Conservation (phyloP, 2,113 vertebrate species). For the Pteropus alecto region DNA sequence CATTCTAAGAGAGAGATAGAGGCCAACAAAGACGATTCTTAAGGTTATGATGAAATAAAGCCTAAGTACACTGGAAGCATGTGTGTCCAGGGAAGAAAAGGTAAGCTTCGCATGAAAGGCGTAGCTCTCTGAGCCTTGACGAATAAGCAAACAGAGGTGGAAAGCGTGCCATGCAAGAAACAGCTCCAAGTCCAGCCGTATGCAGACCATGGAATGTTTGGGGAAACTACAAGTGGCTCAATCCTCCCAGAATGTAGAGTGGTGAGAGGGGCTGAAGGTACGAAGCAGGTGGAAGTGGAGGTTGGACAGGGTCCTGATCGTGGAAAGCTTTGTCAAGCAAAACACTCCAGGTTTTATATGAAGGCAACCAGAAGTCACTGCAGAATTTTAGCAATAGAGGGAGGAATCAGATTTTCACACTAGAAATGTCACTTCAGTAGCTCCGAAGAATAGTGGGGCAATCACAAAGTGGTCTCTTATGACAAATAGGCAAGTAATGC, state of each 20-base stretch:
- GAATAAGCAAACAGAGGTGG: neutral
- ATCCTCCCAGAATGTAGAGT: neutral
- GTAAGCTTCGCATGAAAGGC: neutral
- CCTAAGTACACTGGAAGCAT: neutral
- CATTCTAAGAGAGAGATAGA: neutral
- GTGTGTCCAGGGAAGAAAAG: neutral
- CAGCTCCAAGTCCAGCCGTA: neutral
- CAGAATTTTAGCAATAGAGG: neutral
- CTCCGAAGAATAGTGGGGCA: neutral
- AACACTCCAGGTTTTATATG: neutral
- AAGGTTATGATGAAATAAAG: neutral
- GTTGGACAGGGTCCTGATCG: neutral
- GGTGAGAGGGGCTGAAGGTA: neutral
- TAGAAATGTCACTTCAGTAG: neutral
- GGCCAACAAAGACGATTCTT: neutral
- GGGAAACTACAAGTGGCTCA: neutral
- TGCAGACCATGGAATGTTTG: neutral
- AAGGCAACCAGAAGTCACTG: neutral
- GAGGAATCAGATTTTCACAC: neutral
- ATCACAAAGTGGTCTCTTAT: neutral
- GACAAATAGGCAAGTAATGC: neutral
- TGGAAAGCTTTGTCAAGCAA: neutral
- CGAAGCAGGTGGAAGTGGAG: neutral
- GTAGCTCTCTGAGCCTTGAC: neutral
- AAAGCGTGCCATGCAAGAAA: neutral